Conservation (phyloP, 2,797 vertebrate species). For the Hippocampus kuda region DNA sequence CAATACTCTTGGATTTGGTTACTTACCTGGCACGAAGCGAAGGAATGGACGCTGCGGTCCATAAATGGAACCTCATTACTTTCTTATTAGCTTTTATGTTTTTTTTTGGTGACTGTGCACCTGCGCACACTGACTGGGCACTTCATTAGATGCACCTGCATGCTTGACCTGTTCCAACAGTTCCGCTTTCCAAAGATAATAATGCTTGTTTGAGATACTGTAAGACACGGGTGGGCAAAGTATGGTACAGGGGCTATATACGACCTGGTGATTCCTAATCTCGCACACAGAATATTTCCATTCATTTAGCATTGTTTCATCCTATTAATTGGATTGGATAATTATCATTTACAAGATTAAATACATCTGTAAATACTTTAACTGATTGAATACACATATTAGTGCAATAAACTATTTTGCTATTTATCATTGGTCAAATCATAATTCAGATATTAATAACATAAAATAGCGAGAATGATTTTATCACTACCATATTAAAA, state of each 20-base stretch:
- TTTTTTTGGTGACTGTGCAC: conserved; percentile 18
- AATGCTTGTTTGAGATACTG: not conserved
- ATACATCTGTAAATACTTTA: no score
- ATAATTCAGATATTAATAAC: no score
- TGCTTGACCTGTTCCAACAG: not conserved
- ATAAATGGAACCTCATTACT: conserved; percentile 40
- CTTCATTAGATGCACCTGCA: not conserved
- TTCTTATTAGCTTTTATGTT: conserved; percentile 35
- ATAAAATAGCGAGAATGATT: no score
- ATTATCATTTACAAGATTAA: no score
- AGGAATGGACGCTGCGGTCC: conserved; percentile 42
- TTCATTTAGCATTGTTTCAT: no score
- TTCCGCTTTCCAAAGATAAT: not conserved
- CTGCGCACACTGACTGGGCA: conserved; percentile 13
- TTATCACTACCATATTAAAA: no score
- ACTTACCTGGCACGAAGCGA: conserved; percentile 53
- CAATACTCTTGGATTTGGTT: conserved; percentile 58
- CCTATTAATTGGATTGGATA: no score
- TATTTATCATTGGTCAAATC: no score
- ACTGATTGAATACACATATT: no score
- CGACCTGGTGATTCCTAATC: no score
- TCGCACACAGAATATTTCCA: no score
- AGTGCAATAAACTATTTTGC: no score
- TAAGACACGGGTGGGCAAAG: not conserved
- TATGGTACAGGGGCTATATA: not conserved